Evolutionary conservation across 2,797 vertebrate species (phyloP).

Genomic region (Anabas testudineus): DNA sequence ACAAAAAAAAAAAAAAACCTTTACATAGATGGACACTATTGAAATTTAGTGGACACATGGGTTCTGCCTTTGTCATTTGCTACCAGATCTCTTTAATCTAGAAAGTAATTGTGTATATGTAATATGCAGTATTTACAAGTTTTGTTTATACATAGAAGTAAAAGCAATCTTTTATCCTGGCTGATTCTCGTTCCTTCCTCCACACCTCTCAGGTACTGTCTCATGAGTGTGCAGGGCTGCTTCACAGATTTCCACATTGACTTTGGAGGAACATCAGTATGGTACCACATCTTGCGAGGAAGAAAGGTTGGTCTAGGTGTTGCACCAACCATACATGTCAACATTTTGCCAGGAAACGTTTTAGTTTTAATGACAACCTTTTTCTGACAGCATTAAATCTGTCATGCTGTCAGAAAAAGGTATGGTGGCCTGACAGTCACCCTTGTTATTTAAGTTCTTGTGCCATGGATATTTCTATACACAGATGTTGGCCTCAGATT

Average conservation of each 20-base stretch:
- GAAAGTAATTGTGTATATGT: no score
- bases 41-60: no score
- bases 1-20: no score
- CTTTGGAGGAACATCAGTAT: conserved; percentile 97
- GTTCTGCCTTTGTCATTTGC: no score
- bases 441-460: conserved; percentile 1
- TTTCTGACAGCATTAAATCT: not conserved
- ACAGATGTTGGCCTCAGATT: conserved; percentile 1
- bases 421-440: no score
- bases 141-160: no score
- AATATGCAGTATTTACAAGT: no score
- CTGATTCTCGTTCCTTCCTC: not conserved
- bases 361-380: not conserved
- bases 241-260: conserved; percentile 99
- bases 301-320: conserved; percentile 88
- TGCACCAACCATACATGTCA: not conserved
- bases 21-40: no score
- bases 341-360: not conserved
- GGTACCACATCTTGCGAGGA: conserved; percentile 97
- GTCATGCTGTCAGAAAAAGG: not conserved
- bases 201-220: conserved; percentile 88
- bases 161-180: no score
- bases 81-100: no score
- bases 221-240: conserved; percentile 98
- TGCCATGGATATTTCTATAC: not conserved